Evolutionary conservation across 2,113 vertebrate genomes (phyloP).

Genomic region (Quiscalus mexicanus): DNA sequence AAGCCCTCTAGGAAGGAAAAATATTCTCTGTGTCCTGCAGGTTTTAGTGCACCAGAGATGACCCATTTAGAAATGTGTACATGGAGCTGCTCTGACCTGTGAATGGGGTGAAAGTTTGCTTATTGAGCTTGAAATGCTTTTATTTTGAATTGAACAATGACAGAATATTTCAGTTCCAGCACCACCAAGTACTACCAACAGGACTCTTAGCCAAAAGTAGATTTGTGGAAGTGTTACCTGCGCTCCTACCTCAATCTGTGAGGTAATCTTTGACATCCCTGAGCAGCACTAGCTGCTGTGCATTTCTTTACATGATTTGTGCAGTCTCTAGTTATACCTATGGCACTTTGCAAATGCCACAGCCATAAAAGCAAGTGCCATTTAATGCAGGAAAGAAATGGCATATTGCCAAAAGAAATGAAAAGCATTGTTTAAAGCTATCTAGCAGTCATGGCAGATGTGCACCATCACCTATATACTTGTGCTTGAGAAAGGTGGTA

Average conservation of each 20-base stretch:
- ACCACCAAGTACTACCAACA: neutral
- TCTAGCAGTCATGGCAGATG: neutral
- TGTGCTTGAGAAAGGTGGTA: neutral
- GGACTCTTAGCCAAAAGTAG: neutral
- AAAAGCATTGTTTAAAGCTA: neutral
- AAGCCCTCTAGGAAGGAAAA: neutral
- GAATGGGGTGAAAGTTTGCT: neutral
- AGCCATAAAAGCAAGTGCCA: neutral
- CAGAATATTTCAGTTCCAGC: neutral
- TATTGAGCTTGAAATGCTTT: neutral
- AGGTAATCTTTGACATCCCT: neutral
- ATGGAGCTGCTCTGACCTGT: neutral
- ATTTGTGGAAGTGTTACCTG: neutral
- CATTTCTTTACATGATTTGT: neutral
- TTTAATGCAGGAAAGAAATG: neutral
- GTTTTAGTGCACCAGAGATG: neutral
- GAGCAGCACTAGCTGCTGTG: neutral
- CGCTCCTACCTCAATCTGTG: neutral
- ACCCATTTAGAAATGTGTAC: neutral
- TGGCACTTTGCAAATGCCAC: neutral
- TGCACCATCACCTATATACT: neutral
- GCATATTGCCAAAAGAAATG: neutral
- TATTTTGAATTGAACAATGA: neutral
- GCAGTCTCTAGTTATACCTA: neutral
- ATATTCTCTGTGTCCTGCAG: neutral